These are phyloP conservation scores for Eristalis pertinax DNA, from an alignment of 2,888 invertebrate genomes.

Conservation along the genomic window DNA sequence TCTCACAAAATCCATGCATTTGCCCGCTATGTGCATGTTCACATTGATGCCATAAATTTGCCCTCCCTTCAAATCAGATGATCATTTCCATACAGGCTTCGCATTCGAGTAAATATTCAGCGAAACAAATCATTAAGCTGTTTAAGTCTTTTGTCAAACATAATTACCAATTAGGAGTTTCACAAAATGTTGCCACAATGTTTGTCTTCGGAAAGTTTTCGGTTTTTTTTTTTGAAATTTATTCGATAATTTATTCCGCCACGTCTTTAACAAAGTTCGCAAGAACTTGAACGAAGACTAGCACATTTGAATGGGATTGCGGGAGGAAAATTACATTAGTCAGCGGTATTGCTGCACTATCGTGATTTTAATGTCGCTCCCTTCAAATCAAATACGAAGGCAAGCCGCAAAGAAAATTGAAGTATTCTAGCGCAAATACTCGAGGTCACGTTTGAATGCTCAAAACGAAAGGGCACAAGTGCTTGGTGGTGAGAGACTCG, in stretches of 20 bases:
- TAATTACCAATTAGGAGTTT: not conserved
- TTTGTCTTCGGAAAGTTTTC: not conserved
- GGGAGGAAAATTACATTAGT: not conserved
- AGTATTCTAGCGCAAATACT: slow-evolving; percentile 6
- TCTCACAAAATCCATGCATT: no score
- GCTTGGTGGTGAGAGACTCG: not conserved
- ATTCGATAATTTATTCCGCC: not conserved
- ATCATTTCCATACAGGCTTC: not conserved
- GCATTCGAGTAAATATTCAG: not conserved
- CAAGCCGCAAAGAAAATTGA: not conserved
- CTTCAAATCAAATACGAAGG: not conserved
- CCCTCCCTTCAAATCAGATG: not conserved
- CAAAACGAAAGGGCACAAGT: not conserved
- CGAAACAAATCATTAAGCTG: not conserved
- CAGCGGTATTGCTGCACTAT: not conserved
- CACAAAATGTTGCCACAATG: not conserved
- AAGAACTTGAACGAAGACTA: not conserved
- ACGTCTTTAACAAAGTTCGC: not conserved
- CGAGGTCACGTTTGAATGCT: slow-evolving; percentile 16
- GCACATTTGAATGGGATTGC: not conserved
- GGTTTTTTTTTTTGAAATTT: not conserved
- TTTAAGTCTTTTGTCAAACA: not conserved
- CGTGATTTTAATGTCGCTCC: not conserved
- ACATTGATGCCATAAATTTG: not conserved
- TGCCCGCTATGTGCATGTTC: no score